Conservation (phyloP, 2,888 invertebrate species). For the Drymonia ruficornis region DNA sequence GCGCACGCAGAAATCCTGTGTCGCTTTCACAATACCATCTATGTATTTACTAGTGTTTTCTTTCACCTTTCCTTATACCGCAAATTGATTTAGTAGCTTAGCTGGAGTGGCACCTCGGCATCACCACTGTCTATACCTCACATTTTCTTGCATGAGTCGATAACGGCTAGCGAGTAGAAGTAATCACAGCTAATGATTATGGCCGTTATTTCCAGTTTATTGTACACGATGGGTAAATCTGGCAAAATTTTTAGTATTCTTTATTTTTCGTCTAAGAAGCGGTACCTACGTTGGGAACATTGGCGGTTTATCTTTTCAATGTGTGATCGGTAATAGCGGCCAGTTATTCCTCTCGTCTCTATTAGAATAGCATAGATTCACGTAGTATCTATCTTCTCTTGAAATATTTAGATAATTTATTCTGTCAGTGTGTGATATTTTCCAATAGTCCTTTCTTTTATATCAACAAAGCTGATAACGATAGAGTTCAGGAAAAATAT, state of each 20-base stretch:
- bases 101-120: conserved; percentile 72
- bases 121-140: conserved; percentile 55
- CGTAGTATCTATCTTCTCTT: conserved; percentile 38
- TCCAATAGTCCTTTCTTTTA: not conserved
- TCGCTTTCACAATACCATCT: conserved; percentile 39
- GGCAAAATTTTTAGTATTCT: conserved; percentile 79
- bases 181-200: conserved; percentile 59
- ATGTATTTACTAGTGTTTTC: conserved; percentile 1
- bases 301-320: conserved; percentile 55
- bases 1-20: conserved; percentile 34
- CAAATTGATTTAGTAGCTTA: conserved; percentile 41
- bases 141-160: conserved; percentile 69
- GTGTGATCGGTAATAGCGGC: conserved; percentile 76
- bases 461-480: not conserved
- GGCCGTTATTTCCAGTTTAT: conserved; percentile 79
- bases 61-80: conserved; percentile 5
- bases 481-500: not conserved
- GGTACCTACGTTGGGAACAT: conserved; percentile 58
- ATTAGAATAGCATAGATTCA: conserved; percentile 54
- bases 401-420: conserved; percentile 19
- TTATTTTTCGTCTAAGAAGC: conserved; percentile 47
- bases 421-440: conserved; percentile 22
- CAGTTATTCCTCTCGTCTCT: conserved; percentile 58
- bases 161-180: conserved; percentile 73
- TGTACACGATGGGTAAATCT: conserved; percentile 72